A percentile compares a stretch with the other conserved stretches of the same genome.
Conservation (phyloP, 2,888 invertebrate species). For the Lissonota sp. region DNA sequence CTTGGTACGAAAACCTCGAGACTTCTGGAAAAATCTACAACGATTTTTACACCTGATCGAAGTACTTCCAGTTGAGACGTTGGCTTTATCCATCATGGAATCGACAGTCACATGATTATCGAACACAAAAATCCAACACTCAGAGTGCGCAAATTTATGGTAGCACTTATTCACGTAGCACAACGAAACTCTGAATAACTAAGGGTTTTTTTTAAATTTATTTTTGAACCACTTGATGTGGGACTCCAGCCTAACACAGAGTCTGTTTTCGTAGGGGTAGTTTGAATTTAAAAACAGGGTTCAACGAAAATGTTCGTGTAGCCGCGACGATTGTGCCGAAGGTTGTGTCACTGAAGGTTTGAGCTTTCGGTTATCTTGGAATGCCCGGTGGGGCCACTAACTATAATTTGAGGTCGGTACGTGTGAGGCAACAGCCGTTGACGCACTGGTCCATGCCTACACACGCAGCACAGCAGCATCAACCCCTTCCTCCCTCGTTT, state of each 20-base stretch:
- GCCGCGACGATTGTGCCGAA: background rate
- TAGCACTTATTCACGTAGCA: constrained; percentile 52
- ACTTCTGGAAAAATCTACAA: background rate
- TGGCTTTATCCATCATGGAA: constrained; percentile 5
- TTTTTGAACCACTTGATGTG: no score
- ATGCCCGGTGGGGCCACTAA: constrained; percentile 78
- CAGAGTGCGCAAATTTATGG: constrained; percentile 25
- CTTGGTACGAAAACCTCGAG: background rate
- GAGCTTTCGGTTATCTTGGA: constrained; percentile 63
- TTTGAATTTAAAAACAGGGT: no score
- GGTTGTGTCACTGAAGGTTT: background rate
- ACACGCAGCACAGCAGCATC: constrained; percentile 82
- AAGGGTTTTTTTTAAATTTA: background rate
- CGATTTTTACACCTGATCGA: constrained; percentile 17
- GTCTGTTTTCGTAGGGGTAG: no score
- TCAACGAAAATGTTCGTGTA: background rate
- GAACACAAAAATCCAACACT: constrained; percentile 51
- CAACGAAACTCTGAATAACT: constrained; percentile 15
- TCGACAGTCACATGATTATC: constrained; percentile 3
- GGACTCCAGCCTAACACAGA: no score
- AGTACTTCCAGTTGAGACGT: constrained; percentile 20
- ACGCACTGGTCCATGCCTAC: constrained; percentile 84
- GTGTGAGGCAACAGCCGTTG: constrained; percentile 84
- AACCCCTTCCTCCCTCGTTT: constrained; percentile 76
- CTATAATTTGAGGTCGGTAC: constrained; percentile 83